These are phyloP conservation scores for Phthorimaea operculella DNA, from an alignment of 1,140 invertebrate genomes.

Conservation along the genomic window DNA sequence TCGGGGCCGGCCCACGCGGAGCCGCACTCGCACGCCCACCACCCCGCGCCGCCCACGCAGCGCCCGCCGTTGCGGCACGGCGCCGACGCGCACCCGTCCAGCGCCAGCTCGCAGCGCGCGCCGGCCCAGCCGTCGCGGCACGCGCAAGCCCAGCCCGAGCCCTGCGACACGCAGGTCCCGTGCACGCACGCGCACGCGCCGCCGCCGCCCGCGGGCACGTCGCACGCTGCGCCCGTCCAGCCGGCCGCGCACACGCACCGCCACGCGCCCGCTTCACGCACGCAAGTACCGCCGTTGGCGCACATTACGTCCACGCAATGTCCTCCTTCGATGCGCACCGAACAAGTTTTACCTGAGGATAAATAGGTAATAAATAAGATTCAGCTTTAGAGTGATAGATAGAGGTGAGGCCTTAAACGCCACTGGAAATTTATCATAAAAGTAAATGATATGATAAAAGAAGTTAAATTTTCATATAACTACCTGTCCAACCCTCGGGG, in stretches of 20 bases:
- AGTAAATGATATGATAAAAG: constrained; percentile 1
- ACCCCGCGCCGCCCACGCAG: constrained; percentile 78
- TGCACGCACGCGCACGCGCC: constrained; percentile 66
- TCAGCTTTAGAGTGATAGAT: too few species aligned
- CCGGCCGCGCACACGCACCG: constrained; percentile 70
- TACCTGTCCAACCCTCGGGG: constrained; percentile 78
- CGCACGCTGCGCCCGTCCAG: constrained; percentile 32
- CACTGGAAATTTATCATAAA: too few species aligned
- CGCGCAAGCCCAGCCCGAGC: constrained; percentile 6
- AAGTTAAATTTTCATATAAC: too few species aligned
- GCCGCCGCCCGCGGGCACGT: constrained; percentile 69
- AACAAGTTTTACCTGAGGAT: constrained; percentile 42
- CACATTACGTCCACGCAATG: constrained; percentile 88
- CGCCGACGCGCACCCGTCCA: constrained; percentile 86
- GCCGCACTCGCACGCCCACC: constrained; percentile 73
- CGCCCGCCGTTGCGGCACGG: constrained; percentile 90
- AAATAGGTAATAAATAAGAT: neutral
- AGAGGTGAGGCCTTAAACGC: too few species aligned
- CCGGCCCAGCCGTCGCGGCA: constrained; percentile 11
- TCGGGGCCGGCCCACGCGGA: constrained; percentile 86
- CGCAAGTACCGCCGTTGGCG: constrained; percentile 89
- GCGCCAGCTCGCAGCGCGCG: constrained; percentile 12
- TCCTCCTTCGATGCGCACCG: constrained; percentile 66
- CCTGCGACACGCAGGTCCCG: constrained; percentile 14
- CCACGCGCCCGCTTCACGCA: constrained; percentile 73